phyloP scores from a whole-genome alignment of 2,797 vertebrate genomes.

The Cyclopterus lumpus region DNA sequence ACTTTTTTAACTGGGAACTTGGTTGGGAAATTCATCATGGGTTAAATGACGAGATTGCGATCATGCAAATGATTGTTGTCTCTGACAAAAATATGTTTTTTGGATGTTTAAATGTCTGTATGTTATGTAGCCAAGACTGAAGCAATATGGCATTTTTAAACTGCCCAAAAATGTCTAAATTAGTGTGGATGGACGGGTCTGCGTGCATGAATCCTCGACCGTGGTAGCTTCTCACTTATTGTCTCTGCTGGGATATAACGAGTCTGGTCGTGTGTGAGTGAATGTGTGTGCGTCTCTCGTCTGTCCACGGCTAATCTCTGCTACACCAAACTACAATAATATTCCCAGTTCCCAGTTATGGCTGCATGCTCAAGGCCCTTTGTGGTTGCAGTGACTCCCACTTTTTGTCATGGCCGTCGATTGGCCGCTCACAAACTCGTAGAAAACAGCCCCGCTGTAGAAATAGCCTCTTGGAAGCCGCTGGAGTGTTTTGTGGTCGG shows the following conservation, averaged over 20 bases:
- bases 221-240: too few species aligned
- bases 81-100: neutral
- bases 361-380: too few species aligned
- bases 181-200: too few species aligned
- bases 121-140: neutral
- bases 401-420: too few species aligned
- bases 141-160: neutral
- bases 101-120: neutral
- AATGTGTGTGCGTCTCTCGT: too few species aligned
- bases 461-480: conserved; percentile 27
- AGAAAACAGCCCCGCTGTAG: neutral
- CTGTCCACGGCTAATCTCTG: too few species aligned
- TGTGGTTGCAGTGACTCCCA: too few species aligned
- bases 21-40: neutral
- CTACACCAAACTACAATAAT: too few species aligned
- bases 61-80: neutral
- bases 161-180: too few species aligned
- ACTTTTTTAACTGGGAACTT: neutral
- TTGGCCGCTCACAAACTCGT: too few species aligned
- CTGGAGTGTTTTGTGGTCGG: conserved; percentile 23
- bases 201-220: too few species aligned
- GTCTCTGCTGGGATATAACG: neutral
- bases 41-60: neutral
- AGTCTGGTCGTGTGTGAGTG: neutral
- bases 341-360: too few species aligned